These are phyloP conservation scores for Enteromius radiatus DNA, from an alignment of 2,797 vertebrate species.

Conservation along the genomic window DNA sequence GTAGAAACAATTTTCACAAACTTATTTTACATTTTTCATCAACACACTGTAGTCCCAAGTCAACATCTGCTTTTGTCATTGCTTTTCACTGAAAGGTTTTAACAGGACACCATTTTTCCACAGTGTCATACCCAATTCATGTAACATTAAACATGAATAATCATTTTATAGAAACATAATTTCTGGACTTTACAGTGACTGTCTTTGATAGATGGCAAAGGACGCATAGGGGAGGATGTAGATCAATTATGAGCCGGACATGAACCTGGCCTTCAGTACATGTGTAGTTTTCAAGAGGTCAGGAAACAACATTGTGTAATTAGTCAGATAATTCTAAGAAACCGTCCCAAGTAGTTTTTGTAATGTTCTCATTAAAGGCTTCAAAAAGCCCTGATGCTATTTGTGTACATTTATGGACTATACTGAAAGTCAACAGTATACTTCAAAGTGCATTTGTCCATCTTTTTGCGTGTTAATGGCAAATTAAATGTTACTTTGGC, in stretches of 20 bases:
- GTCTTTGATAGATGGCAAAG: background rate
- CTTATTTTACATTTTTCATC: too few relatives aligned
- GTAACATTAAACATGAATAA: background rate
- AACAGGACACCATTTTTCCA: background rate
- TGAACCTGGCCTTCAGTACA: conserved; percentile 15
- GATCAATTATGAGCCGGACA: conserved; percentile 5
- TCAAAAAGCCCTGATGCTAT: background rate
- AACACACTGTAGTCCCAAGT: background rate
- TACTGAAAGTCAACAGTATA: conserved; percentile 6
- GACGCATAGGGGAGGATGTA: background rate
- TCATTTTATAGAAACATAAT: background rate
- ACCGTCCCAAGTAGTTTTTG: background rate
- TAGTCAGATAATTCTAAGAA: background rate
- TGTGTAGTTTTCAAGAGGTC: background rate
- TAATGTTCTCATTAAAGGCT: conserved; percentile 1
- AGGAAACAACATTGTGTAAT: background rate
- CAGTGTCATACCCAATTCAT: background rate
- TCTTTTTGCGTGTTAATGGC: conserved; percentile 2
- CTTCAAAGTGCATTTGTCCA: conserved; percentile 38
- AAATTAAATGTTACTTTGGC: background rate
- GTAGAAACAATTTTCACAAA: too few relatives aligned
- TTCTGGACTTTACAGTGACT: background rate
- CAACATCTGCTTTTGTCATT: background rate
- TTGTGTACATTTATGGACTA: background rate
- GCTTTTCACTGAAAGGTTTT: background rate